A percentile compares a stretch with the other conserved stretches of the same genome.
These are phyloP conservation scores for Stramonita haemastoma DNA, from an alignment of 2,888 invertebrate species.

Conservation along the genomic window DNA sequence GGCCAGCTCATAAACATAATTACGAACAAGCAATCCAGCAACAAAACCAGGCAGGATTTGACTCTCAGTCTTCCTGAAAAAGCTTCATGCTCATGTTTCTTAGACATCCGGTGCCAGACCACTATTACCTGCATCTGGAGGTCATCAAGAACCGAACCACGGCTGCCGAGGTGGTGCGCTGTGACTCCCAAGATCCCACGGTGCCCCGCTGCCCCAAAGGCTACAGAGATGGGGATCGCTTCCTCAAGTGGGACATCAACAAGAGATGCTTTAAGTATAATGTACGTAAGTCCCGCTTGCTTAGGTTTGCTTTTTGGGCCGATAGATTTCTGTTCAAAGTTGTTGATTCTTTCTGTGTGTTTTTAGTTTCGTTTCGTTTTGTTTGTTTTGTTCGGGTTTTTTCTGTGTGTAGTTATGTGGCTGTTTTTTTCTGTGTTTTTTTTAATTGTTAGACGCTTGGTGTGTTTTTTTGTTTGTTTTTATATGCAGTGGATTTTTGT, in stretches of 20 bases:
- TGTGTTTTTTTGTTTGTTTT: not conserved
- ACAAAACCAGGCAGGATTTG: no score
- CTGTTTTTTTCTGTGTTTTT: not conserved
- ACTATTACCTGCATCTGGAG: conserved; percentile 72
- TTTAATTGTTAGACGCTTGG: not conserved
- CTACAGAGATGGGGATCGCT: conserved; percentile 68
- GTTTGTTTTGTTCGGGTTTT: not conserved
- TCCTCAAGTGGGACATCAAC: conserved; percentile 65
- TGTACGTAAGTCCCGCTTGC: not conserved
- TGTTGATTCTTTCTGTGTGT: not conserved
- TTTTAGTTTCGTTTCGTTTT: not conserved
- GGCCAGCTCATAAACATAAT: no score
- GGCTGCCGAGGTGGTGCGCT: conserved; percentile 63
- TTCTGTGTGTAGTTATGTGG: not conserved
- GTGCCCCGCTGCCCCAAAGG: conserved; percentile 64
- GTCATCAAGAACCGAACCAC: conserved; percentile 67
- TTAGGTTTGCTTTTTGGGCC: no score
- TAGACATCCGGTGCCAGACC: conserved; percentile 74
- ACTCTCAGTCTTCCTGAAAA: no score
- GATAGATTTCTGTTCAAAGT: not conserved
- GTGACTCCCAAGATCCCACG: conserved; percentile 65
- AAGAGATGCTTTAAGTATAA: conserved; percentile 64
- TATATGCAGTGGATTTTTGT: not conserved
- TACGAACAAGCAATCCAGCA: no score
- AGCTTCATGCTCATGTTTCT: not conserved